Evolutionary conservation across 1,140 invertebrate species (phyloP), one percentile per base, ranked within the genome.

Genomic region (Aporrectodea caliginosa): DNA sequence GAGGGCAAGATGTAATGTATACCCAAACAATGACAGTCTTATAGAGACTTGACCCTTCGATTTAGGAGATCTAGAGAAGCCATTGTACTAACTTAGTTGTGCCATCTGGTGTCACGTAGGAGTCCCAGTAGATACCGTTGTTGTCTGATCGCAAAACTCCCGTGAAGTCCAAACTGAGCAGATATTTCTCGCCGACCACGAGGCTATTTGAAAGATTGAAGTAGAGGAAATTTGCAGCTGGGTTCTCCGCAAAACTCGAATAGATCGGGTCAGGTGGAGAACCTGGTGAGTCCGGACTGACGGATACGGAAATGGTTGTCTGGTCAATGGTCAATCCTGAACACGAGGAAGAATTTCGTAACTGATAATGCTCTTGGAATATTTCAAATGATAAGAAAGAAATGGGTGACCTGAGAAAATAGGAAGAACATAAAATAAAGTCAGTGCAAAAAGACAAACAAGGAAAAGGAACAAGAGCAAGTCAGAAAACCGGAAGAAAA

Each of bases 61-160:
- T n/a, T n/a, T n/a, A n/a, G n/a, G n/a, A n/a, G n/a, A n/a, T n/a
- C n/a, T n/a, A n/a, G n/a, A n/a, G n/a, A n/a, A n/a, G n/a, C n/a
- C n/a, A n/a, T n/a, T 58, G 22, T 58, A 58, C 43, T 58, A 58
- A 58, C 43, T 58, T 58, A 22, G 31, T 74, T 14, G 73, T 33
- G 73, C 34, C 34, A 74, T 74, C 73, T 34, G n/a, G 29, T 35
- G 27, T 35, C 16, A 43, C 35, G 35, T 76, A 76, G 33, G 32
- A 29, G 75, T 76, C 75, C 33, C 35, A 76, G 29, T 76, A 76
- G n/a, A 76, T n/a, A 30, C 43, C 43, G 43, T 58, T 58, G 43
- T 58, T 58, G 22, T 58, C 43, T 22, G 43, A 58, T 22, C 43
- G 6, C 22, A 58, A 22, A 58, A 58, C 43, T 6, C 43, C 43